Base-by-base conservation (phyloP, 2,888 invertebrate species). In the Phalangium opilio region DNA sequence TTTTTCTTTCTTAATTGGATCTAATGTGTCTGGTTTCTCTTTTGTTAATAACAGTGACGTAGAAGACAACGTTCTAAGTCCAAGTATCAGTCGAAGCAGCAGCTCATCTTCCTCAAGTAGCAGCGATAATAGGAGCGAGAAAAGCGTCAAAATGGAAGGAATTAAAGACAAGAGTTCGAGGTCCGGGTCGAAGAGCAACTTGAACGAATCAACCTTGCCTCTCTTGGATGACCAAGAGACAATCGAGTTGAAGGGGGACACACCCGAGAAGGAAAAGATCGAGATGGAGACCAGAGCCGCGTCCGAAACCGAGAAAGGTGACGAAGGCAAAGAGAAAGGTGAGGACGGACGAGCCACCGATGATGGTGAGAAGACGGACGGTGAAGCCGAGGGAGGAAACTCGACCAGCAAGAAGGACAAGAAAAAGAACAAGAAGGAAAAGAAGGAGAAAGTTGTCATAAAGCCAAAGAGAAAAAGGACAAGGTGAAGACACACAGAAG, bases 181-280 rank as follows among this genome's bases (percentile, higher is more conserved):
- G 44, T 53, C 51, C 44, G 59, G 57, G 7, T 61, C 61, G 18
- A 59, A 59, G 42, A 49, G 52, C 27, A 59, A 61, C 45, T 51
- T 61, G 14, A 60, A 60, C 50, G 61, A 61, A 42, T 61, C 60
- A 8, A 53, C 50, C 7, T 49, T 60, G 34, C 60, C 61, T 12
- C 54, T 61, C 20, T 45, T 61, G 43, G 56, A 58, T 35, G 38
- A 38, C 27, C 41, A 40, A 1, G 39, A 27, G 19, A 50, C 27
- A 2, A 45, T 51, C 33, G 54, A 50, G 7, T 34, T 34, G 15
- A 56, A 55, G 35, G 51, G 44, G 19, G 54, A 53, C 3, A 49
- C 46, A 2, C 54, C 52, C 2, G 55, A 57, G 39, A 57, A 53
- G 45, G 58, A 61, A 36, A 55, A 53, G 42, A 57, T 61, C 21